Percentiles rank a stretch among this genome's conserved stretches.
phyloP scores from a whole-genome alignment of 2,113 vertebrate species.

The Helogale parvula region DNA sequence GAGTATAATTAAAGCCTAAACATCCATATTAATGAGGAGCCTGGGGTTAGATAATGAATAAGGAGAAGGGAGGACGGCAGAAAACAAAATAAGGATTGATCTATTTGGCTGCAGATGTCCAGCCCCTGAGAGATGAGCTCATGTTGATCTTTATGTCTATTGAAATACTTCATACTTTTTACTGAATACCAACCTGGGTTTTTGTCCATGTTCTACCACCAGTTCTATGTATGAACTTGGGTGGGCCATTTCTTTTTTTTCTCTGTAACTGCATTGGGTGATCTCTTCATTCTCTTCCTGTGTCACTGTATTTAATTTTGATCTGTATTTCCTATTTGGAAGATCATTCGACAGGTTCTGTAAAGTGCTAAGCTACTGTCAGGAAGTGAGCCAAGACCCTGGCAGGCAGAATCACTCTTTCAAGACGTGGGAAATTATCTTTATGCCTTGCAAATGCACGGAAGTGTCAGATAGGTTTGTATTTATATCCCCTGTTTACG shows the following conservation, averaged over 20 bases:
- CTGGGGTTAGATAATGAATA: conserved; percentile 38
- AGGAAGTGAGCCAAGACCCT: background rate
- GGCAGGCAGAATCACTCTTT: background rate
- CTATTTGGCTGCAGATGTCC: background rate
- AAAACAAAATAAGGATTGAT: conserved; percentile 48
- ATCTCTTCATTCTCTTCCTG: background rate
- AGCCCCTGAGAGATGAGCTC: background rate
- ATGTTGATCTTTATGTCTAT: background rate
- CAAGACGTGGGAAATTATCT: background rate
- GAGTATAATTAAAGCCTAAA: conserved; percentile 59
- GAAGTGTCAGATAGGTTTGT: background rate
- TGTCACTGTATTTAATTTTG: background rate
- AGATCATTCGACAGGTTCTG: background rate
- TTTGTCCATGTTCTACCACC: background rate
- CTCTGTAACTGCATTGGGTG: background rate
- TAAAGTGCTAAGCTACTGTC: background rate
- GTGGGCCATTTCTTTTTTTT: background rate
- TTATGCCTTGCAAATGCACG: background rate
- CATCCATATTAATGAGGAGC: conserved; percentile 64
- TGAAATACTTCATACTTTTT: background rate
- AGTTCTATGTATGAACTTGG: background rate
- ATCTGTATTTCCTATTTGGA: background rate
- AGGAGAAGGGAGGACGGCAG: conserved; percentile 21
- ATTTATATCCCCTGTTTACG: background rate
- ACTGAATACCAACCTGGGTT: background rate